Conservation (phyloP, 2,797 vertebrate genomes). For the Lutjanus campechanus region DNA sequence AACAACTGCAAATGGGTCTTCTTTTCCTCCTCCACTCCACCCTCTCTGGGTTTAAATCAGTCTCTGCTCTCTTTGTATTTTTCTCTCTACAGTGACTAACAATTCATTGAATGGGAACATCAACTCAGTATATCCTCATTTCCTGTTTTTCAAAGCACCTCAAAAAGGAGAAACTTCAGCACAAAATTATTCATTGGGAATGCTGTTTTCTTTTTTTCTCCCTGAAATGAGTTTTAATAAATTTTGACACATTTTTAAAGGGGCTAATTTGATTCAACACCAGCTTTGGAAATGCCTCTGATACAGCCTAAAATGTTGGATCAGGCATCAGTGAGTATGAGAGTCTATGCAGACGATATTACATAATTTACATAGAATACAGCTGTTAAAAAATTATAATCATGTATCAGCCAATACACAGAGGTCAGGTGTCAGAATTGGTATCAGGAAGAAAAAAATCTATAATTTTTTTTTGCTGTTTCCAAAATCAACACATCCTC, state of each 20-base stretch:
- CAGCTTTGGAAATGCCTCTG: too few relatives aligned
- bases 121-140: neutral
- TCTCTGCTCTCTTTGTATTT: neutral
- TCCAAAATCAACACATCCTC: too few relatives aligned
- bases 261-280: too few relatives aligned
- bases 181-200: neutral
- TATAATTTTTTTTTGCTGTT: too few relatives aligned
- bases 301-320: too few relatives aligned
- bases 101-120: neutral
- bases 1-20: slow-evolving; percentile 48
- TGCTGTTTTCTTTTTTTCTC: neutral
- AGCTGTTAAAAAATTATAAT: too few relatives aligned
- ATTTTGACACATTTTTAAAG: neutral
- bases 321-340: too few relatives aligned
- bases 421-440: too few relatives aligned
- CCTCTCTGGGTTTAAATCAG: slow-evolving; percentile 31
- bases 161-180: neutral
- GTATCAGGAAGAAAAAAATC: too few relatives aligned
- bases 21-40: slow-evolving; percentile 30
- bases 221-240: neutral
- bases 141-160: neutral
- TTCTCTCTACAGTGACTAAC: neutral
- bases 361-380: too few relatives aligned
- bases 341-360: too few relatives aligned
- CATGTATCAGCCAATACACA: too few relatives aligned